Conservation (phyloP, 2,797 vertebrate genomes). For the Mus spretus region DNA sequence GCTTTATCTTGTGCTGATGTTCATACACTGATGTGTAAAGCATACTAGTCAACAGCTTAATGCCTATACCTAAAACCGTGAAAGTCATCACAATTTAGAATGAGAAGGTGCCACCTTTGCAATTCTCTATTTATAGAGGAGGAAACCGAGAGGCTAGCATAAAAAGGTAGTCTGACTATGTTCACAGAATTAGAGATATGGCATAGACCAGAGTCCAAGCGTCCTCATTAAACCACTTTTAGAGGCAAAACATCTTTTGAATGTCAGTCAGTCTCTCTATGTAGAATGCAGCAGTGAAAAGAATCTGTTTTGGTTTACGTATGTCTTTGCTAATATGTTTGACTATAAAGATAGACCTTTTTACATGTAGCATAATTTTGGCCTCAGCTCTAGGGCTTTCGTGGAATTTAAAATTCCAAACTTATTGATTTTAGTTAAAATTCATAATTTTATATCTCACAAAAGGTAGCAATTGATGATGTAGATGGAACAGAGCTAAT, state of each 20-base stretch:
- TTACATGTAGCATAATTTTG: background rate
- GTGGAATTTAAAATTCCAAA: slow-evolving; percentile 27
- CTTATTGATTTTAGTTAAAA: slow-evolving; percentile 9
- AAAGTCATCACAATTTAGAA: slow-evolving; percentile 1
- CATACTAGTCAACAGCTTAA: background rate
- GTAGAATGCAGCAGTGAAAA: background rate
- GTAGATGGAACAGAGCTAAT: background rate
- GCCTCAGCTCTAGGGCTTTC: background rate
- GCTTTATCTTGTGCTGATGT: background rate
- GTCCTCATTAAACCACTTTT: background rate
- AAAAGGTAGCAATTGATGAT: background rate
- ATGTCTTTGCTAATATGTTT: background rate
- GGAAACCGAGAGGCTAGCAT: background rate
- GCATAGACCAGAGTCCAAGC: background rate
- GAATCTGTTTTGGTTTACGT: slow-evolving; percentile 12
- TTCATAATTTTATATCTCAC: background rate
- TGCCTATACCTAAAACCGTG: background rate
- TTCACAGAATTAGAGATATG: background rate
- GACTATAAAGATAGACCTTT: background rate
- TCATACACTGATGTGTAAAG: background rate
- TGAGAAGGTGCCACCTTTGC: background rate
- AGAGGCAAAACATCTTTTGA: background rate
- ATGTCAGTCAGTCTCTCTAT: background rate
- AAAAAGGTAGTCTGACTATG: background rate
- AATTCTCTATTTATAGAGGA: background rate